Conservation (phyloP, 2,113 vertebrate species). For the Plotosus lineatus region DNA sequence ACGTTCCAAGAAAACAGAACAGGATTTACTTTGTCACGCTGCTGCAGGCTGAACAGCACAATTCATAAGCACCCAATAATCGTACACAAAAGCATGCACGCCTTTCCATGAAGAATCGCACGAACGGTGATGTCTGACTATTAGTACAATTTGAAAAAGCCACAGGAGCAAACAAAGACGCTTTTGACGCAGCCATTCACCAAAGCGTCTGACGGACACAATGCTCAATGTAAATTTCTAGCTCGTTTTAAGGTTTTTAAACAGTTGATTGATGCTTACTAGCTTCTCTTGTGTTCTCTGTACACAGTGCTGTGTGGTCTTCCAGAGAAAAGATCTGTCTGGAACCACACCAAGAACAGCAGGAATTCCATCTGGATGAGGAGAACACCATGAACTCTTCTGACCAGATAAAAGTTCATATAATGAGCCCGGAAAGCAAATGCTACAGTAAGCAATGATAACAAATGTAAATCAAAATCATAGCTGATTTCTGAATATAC, state of each 20-base stretch:
- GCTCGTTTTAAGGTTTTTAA: not conserved
- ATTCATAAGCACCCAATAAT: conserved; percentile 33
- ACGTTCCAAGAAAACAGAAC: conserved; percentile 28
- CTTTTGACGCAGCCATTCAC: conserved; percentile 23
- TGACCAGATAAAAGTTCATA: conserved; percentile 17
- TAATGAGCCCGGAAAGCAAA: not conserved
- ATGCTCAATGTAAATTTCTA: not conserved
- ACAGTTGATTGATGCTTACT: not conserved
- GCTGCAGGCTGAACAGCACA: conserved; percentile 19
- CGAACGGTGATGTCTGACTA: conserved; percentile 16
- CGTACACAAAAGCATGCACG: conserved; percentile 20
- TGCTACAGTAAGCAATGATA: not conserved
- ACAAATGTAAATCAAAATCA: not conserved
- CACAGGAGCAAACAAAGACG: conserved; percentile 17
- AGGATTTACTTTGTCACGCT: conserved; percentile 35
- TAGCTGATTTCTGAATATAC: not conserved
- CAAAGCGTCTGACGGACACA: conserved; percentile 27
- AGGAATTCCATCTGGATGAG: conserved; percentile 30
- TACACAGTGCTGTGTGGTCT: not conserved
- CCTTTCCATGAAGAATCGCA: conserved; percentile 3
- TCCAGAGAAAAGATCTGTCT: not conserved
- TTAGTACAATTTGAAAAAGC: conserved; percentile 41
- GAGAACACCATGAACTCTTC: not conserved
- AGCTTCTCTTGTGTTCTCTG: not conserved
- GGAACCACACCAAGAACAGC: conserved; percentile 7